Conservation (phyloP, 2,888 invertebrate species). For the Quadroppia sp. region DNA sequence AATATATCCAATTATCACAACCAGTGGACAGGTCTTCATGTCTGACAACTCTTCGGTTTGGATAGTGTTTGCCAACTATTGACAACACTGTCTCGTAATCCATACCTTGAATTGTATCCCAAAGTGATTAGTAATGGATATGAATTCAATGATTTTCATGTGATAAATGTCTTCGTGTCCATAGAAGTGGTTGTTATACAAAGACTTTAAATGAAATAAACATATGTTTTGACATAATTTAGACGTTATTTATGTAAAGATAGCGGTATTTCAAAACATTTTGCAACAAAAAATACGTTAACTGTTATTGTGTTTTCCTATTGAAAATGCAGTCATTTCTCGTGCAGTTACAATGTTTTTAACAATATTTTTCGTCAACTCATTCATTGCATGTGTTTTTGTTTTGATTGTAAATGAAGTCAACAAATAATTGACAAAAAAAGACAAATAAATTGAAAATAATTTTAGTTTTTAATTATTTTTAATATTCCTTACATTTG, state of each 20-base stretch:
- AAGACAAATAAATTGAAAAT: no score
- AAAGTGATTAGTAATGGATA: neutral
- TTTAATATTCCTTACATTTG: no score
- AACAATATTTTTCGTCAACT: neutral
- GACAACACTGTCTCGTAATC: neutral
- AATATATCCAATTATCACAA: slow-evolving; percentile 5
- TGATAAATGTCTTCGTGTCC: no score
- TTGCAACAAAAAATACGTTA: no score
- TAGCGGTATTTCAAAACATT: no score
- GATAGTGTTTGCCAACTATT: neutral
- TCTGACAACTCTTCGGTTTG: neutral
- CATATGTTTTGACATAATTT: neutral
- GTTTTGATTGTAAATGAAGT: neutral
- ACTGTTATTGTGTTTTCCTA: no score
- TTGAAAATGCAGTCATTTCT: neutral
- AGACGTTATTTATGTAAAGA: neutral
- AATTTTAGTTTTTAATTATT: no score
- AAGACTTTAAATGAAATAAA: no score
- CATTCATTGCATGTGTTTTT: neutral
- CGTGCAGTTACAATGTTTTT: slow-evolving; percentile 6
- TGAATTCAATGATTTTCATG: neutral
- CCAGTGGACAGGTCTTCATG: slow-evolving; percentile 1
- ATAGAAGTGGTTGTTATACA: no score
- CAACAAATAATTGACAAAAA: neutral
- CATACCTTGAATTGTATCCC: neutral